Conservation (phyloP, 2,888 invertebrate genomes). For the Ptychoptera contaminata region DNA sequence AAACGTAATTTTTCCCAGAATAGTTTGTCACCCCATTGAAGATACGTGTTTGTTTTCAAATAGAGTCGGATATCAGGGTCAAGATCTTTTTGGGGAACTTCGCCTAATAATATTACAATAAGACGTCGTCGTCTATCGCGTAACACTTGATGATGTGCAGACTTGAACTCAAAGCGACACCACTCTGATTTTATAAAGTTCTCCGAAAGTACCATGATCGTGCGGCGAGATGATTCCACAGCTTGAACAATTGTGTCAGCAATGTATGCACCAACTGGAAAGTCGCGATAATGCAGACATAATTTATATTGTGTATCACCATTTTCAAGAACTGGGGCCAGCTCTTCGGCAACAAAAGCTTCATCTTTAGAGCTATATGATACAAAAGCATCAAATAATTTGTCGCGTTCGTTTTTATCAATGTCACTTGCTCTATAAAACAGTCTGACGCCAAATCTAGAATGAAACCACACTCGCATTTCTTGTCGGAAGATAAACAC, state of each 20-base stretch:
- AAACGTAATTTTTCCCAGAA: constrained; percentile 94
- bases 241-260: constrained; percentile 88
- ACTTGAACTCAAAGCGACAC: constrained; percentile 89
- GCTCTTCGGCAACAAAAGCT: constrained; percentile 72
- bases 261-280: constrained; percentile 74
- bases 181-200: constrained; percentile 91
- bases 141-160: constrained; percentile 79
- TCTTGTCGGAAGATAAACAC: constrained; percentile 69
- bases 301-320: constrained; percentile 68
- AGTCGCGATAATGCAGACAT: constrained; percentile 82
- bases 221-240: constrained; percentile 77
- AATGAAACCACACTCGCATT: constrained; percentile 74
- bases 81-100: constrained; percentile 73
- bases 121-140: constrained; percentile 73
- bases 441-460: constrained; percentile 65
- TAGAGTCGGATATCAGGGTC: constrained; percentile 83
- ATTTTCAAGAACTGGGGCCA: constrained; percentile 74
- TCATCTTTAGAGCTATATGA: constrained; percentile 90
- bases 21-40: constrained; percentile 85
- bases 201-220: constrained; percentile 83
- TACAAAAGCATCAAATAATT: constrained; percentile 88
- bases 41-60: constrained; percentile 77
- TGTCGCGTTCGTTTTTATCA: constrained; percentile 67
- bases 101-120: constrained; percentile 80
- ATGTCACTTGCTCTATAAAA: constrained; percentile 62